phyloP scores from a whole-genome alignment of 1,140 invertebrate genomes.

The Lepidurus packardi region DNA sequence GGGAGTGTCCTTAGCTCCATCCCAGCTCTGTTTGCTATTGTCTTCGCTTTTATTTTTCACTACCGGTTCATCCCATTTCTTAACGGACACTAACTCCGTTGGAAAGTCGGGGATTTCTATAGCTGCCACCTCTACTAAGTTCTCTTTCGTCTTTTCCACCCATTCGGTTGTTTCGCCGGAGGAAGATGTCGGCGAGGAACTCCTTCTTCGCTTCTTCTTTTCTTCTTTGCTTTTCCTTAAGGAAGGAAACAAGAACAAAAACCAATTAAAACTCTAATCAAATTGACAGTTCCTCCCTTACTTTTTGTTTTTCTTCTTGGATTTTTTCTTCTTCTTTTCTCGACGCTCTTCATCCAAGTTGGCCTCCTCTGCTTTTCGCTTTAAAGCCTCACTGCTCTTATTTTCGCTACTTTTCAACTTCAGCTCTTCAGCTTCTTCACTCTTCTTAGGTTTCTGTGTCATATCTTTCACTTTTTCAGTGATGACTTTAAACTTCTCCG shows the following conservation, averaged over 20 bases:
- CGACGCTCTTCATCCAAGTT: background rate
- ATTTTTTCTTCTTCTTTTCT: conserved; percentile 2
- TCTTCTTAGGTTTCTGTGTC: background rate
- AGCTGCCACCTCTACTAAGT: conserved; percentile 32
- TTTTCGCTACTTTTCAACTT: background rate
- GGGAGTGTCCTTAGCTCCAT: conserved; percentile 32
- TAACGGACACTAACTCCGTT: background rate
- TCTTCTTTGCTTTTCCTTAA: conserved; percentile 29
- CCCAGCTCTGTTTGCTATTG: background rate
- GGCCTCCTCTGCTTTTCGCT: background rate
- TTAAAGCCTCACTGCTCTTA: background rate
- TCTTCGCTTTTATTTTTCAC: background rate
- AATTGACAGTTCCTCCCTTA: conserved; percentile 9
- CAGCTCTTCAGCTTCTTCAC: background rate
- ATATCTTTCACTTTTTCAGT: background rate
- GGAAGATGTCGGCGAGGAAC: conserved; percentile 10
- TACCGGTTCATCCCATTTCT: background rate
- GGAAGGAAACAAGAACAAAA: background rate
- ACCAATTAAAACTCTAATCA: background rate
- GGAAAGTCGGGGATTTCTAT: background rate
- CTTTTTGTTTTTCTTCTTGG: conserved; percentile 20
- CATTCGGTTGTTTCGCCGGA: conserved; percentile 37
- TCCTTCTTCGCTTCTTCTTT: conserved; percentile 4
- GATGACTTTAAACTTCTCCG: background rate
- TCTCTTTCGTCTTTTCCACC: conserved; percentile 41